Evolutionary conservation across 2,797 vertebrate genomes (phyloP).

Genomic region (Gymnoscopelus microlampas): DNA sequence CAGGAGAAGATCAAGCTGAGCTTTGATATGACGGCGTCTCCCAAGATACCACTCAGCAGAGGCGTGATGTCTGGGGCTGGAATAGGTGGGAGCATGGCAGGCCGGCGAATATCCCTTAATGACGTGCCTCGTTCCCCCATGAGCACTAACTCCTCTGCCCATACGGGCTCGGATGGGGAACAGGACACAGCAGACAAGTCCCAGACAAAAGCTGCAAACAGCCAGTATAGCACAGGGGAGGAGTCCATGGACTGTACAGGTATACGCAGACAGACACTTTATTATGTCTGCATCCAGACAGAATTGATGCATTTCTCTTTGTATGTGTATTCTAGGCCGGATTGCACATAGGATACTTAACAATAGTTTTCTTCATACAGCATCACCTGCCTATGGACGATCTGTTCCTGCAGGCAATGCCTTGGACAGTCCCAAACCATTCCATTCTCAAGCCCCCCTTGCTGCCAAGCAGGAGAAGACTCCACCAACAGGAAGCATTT

Average conservation of each 20-base stretch:
- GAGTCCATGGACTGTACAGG: constrained; percentile 95
- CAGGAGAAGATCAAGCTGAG: constrained; percentile 97
- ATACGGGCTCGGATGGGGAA: constrained; percentile 94
- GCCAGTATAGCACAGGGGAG: constrained; percentile 90
- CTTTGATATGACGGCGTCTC: constrained; percentile 95
- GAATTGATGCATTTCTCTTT: background rate
- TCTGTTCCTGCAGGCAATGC: constrained; percentile 85
- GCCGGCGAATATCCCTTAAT: constrained; percentile 84
- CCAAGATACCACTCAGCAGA: constrained; percentile 92
- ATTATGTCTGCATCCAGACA: background rate
- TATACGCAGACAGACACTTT: constrained; percentile 34
- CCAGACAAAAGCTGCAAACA: constrained; percentile 83
- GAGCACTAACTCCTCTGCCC: constrained; percentile 96
- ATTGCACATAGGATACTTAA: constrained; percentile 14
- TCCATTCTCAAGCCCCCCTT: constrained; percentile 85
- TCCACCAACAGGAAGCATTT: constrained; percentile 90
- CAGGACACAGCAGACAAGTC: constrained; percentile 88
- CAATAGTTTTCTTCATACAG: constrained; percentile 70
- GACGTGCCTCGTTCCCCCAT: constrained; percentile 94
- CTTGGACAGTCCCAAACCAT: constrained; percentile 90
- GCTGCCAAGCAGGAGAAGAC: constrained; percentile 88
- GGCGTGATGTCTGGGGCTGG: constrained; percentile 74
- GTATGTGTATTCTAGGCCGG: background rate
- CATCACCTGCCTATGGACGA: constrained; percentile 85
- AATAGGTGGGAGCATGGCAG: constrained; percentile 52